Evolutionary conservation across 2,888 invertebrate species (phyloP).

Genomic region (Trichopria drosophilae): DNA sequence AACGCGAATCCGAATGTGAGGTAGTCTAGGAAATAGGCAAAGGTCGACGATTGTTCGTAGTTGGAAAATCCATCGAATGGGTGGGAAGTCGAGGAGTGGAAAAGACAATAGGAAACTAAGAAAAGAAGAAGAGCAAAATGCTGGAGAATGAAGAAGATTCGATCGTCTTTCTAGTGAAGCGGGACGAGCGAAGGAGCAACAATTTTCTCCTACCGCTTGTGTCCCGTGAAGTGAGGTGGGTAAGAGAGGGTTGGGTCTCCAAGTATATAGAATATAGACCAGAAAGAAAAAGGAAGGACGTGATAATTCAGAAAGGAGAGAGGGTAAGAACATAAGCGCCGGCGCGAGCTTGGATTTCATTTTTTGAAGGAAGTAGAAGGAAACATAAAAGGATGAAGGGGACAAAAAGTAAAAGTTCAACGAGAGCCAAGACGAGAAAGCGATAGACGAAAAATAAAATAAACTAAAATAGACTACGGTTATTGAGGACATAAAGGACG

Average conservation of each 20-base stretch:
- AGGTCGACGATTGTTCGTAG: no score
- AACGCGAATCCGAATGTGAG: no score
- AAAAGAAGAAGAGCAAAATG: constrained; percentile 9
- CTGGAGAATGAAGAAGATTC: constrained; percentile 15
- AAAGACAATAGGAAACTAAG: not conserved
- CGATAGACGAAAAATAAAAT: constrained; percentile 3
- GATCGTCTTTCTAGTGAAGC: constrained; percentile 16
- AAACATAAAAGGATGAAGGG: no score
- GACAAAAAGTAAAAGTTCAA: no score
- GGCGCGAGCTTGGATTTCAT: constrained; percentile 4
- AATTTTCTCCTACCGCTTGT: constrained; percentile 30
- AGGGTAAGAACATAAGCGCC: not conserved
- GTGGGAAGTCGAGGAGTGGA: constrained; percentile 9
- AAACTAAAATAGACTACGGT: not conserved
- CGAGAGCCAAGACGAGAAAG: constrained; percentile 3
- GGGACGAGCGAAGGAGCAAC: constrained; percentile 26
- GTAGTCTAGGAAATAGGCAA: no score
- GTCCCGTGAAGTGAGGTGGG: constrained; percentile 10
- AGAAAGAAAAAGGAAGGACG: no score
- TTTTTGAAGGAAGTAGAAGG: constrained; percentile 12
- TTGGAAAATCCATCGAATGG: no score
- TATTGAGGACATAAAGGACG: no score
- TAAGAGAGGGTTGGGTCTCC: not conserved
- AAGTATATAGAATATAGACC: no score
- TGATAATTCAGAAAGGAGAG: constrained; percentile 7